Evolutionary conservation across 2,113 vertebrate genomes (phyloP), one percentile per base, ranked within the genome.

Genomic region (Phylloscopus trochilus): DNA sequence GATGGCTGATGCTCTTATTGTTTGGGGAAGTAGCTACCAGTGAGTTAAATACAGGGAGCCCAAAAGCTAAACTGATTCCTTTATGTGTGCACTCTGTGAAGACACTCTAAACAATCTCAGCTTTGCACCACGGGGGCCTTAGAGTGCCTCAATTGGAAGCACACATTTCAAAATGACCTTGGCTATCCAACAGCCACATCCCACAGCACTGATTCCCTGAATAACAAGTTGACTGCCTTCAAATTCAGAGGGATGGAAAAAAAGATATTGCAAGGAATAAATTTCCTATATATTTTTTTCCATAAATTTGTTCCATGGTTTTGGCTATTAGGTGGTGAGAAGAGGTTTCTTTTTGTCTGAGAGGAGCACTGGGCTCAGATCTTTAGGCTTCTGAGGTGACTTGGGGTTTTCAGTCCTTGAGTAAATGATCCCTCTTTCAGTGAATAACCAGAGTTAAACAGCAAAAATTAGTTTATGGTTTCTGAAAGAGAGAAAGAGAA

Each of bases 31-130:
- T 47, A 92, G 43, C 55, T 88, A 73, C 67, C 68, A 52, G 85
- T 78, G 78, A 90, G 68, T 49, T 90, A 91, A 95, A 92, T 37
- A 63, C 63, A 90, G 59, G n/a, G 55, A 94, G 47, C 39, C 44
- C 67, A 80, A 70, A 94, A 86, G 35, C 47, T 44, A 88, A 46
- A 93, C 17, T 51, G 66, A 81, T 87, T 89, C 89, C 49, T 91
- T 91, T 84, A 64, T 44, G 27, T 28, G 43, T 46, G 23, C 35
- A 26, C 39, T 83, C 78, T 69, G 24, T 55, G 68, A 87, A 91
- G 67, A 52, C 41, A 63, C 52, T 41, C 21, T 44, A 67, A 76
- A 80, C 31, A 2, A 68, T 79, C 63, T 89, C 70, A 77, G 1
- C 63, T 90, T 84, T 85, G 70, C 35, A 86, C 59, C 72, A 59